phyloP scores from a whole-genome alignment of 2,113 vertebrate genomes.

The Myrmophylax atrothorax region DNA sequence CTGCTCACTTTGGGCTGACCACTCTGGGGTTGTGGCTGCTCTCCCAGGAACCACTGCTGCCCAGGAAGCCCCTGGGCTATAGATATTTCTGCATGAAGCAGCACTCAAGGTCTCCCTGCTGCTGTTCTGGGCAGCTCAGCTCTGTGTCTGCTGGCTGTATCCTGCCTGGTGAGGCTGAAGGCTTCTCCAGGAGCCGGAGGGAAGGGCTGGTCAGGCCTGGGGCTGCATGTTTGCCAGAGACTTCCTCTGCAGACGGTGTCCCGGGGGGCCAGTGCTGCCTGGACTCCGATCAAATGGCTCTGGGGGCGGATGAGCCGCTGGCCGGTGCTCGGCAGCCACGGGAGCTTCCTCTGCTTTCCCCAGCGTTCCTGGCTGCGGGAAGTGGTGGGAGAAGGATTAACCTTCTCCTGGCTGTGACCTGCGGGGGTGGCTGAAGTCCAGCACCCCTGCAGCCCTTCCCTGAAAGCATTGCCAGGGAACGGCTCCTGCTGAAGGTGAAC shows the following conservation, averaged over 20 bases:
- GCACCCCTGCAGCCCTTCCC: rapidly evolving
- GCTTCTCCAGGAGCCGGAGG: neutral
- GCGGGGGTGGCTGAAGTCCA: neutral
- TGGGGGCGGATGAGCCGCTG: conserved; percentile 27
- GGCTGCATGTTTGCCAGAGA: neutral
- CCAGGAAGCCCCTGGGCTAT: neutral
- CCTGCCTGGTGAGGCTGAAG: neutral
- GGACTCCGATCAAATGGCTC: conserved; percentile 40
- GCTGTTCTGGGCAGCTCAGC: neutral
- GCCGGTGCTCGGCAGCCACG: neutral
- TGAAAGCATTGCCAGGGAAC: rapidly evolving
- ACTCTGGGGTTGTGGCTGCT: rapidly evolving
- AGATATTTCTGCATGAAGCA: neutral
- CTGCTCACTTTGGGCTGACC: neutral
- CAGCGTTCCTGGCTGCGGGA: neutral
- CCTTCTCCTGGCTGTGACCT: neutral
- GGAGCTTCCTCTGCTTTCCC: conserved; percentile 51
- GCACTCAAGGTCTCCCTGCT: neutral
- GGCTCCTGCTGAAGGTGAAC: neutral
- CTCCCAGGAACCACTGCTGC: neutral
- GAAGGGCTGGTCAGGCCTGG: neutral
- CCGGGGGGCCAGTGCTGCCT: neutral
- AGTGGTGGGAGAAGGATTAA: conserved; percentile 31
- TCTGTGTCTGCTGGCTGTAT: rapidly evolving
- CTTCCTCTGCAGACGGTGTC: neutral